Evolutionary conservation across 1,140 invertebrate species (phyloP), one percentile per base, ranked within the genome.

Genomic region (Agraylea sexmaculata): DNA sequence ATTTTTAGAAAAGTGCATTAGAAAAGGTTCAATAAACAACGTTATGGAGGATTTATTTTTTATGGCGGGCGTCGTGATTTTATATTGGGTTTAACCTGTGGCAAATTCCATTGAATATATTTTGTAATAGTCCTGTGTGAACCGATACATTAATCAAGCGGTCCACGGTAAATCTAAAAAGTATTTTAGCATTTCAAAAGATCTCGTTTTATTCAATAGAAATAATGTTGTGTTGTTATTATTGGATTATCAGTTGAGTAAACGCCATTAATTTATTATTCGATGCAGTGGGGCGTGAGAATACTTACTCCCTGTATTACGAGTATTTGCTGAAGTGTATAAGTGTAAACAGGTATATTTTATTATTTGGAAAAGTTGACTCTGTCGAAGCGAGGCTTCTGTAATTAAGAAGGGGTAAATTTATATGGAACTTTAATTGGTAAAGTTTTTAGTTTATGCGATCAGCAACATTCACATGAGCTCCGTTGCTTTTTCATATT

Each of bases 401-500:
- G 17, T 32, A 38, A 43, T 38, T 37, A 37, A 30, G 36, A 43
- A 43, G 23, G 33, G 43, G 40, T 29, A 34, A 47, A 48, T 48
- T 44, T 44, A 44, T 37, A 40, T 48, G 38, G 38, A 48, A 48
- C 38, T 48, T 44, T 41, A 44, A 48, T 48, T 48, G 42, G 29
- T 13, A 48, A 48, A 48, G 46, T 48, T 48, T 25, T 32, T 22
- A 22, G 17, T 25, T 40, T 33, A 32, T 33, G 25, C 18, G n/a
- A n/a, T n/a, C 31, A 35, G 31, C 23, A 37, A 42, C 30, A 36
- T 37, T 27, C 35, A 16, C 29, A 36, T 25, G 30, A 36, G 41
- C 37, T 42, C 37, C 16, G 23, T 28, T 36, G 35, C 41, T 31
- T 36, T 30, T 42, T 42, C 41, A 28, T 34, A 42, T 36, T 42